A percentile compares a stretch with the other conserved stretches of the same genome.
These are phyloP conservation scores for Siphamia tubifer DNA, from an alignment of 2,113 vertebrate species.

Conservation along the genomic window DNA sequence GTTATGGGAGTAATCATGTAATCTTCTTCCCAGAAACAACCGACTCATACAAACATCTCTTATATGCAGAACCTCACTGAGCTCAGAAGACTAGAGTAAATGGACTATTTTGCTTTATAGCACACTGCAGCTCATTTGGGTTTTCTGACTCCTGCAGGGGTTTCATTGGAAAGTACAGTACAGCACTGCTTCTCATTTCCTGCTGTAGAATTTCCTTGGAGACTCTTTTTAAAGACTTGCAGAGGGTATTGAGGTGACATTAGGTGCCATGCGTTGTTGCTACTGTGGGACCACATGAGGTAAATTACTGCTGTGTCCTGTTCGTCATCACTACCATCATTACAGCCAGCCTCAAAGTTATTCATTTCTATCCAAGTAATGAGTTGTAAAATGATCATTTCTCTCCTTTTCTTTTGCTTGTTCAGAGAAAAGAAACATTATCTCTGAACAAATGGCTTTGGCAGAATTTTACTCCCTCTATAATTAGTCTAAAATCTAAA, in stretches of 20 bases:
- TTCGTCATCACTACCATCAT: constrained; percentile 42
- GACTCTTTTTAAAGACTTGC: constrained; percentile 17
- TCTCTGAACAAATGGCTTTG: constrained; percentile 4
- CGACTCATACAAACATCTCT: too few species aligned
- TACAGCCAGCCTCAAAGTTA: constrained; percentile 21
- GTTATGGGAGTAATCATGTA: not conserved
- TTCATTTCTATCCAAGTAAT: constrained; percentile 27
- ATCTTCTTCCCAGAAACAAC: constrained; percentile 3
- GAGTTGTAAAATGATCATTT: constrained; percentile 24
- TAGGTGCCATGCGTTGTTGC: not conserved
- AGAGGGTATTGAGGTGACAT: constrained; percentile 14
- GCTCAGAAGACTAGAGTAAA: constrained; percentile 2
- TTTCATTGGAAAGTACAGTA: constrained; percentile 9
- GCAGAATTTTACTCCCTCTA: not conserved
- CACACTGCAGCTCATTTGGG: not conserved
- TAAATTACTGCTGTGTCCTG: constrained; percentile 28
- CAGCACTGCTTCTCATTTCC: constrained; percentile 30
- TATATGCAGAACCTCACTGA: too few species aligned
- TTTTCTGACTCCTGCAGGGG: not conserved
- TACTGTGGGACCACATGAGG: not conserved
- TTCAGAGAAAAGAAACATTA: constrained; percentile 25
- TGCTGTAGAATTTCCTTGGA: constrained; percentile 30
- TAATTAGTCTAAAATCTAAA: constrained; percentile 15
- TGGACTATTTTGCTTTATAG: constrained; percentile 29
- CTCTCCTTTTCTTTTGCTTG: not conserved